Evolutionary conservation across 1,140 invertebrate genomes (phyloP).

Genomic region (Euwallacea similis): DNA sequence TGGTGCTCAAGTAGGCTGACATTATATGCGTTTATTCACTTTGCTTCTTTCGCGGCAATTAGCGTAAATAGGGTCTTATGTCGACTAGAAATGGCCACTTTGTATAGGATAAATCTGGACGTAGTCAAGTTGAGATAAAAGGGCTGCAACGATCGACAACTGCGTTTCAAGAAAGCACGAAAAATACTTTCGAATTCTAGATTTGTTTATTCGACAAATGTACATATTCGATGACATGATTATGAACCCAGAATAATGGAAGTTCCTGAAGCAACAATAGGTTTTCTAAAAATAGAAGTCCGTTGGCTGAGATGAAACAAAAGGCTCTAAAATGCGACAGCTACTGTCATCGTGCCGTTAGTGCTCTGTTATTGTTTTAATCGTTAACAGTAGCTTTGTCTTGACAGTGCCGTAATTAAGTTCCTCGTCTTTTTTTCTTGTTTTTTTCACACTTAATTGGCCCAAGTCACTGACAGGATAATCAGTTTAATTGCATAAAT

Average conservation of each 20-base stretch:
- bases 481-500: too few relatives aligned
- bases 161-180: too few relatives aligned
- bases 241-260: too few relatives aligned
- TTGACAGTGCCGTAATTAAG: constrained; percentile 5
- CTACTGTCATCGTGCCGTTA: constrained; percentile 1
- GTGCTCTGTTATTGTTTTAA: constrained; percentile 9
- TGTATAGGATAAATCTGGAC: too few relatives aligned
- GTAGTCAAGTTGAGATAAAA: background rate
- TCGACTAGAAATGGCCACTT: background rate
- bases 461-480: background rate
- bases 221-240: too few relatives aligned
- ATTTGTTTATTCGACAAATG: too few relatives aligned
- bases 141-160: background rate
- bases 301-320: constrained; percentile 6
- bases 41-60: constrained; percentile 1
- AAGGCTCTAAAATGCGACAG: constrained; percentile 4
- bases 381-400: background rate
- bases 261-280: too few relatives aligned
- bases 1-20: background rate
- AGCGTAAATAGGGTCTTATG: background rate
- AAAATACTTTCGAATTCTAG: too few relatives aligned
- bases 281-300: background rate
- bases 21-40: background rate
- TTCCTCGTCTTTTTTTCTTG: background rate
- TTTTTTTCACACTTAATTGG: constrained; percentile 5